Base-by-base conservation (phyloP, 1,140 invertebrate species). In the Sycophaga agraensis region DNA sequence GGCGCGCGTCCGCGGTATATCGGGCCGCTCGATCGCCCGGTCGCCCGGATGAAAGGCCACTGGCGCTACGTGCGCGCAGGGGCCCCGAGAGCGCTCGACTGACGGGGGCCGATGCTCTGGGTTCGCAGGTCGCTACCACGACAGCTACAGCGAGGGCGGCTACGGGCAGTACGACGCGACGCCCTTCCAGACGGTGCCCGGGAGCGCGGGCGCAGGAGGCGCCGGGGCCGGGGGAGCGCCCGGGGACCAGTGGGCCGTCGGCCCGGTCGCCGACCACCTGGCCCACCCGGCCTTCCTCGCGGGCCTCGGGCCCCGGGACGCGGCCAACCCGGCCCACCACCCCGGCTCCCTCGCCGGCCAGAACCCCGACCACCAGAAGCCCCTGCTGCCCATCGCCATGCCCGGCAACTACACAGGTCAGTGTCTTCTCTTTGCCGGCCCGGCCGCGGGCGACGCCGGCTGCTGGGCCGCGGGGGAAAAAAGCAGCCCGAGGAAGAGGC, bases 141-240 rank as follows among this genome's bases (percentile, higher is more conserved):
- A 91, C 45, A 83, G 83, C 4, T 90, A 90, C 72, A 80, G 78
- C 62, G 84, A 86, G 63, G 76, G 82, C 43, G 74, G 81, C 48
- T 89, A 88, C 70, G 83, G 82, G 35, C 83, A 86, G 9, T 91
- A 89, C 68, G 91, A 93, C 67, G 83, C 84, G 46, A 84, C 86
- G 62, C 84, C 88, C 54, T 94, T 92, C 76, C 91, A 92, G 80
- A 89, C 90, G 56, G 93, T 94, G 69, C 91, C 92, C 14, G 88
- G 85, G 43, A 81, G 79, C 66, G 74, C 77, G 63, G 77, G 72
- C 50, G 86, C 86, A 66, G 84, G 83, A 16, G 82, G 82, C 65
- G 80, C 82, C 14, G 81, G 80, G 62, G 84, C 82, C 66, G 77
- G 80, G 57, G 57, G 83, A 79, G 68, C 80, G 51, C 75, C 2